phyloP scores from a whole-genome alignment of 1,140 invertebrate genomes.

The Alviniconcha marisindica region DNA sequence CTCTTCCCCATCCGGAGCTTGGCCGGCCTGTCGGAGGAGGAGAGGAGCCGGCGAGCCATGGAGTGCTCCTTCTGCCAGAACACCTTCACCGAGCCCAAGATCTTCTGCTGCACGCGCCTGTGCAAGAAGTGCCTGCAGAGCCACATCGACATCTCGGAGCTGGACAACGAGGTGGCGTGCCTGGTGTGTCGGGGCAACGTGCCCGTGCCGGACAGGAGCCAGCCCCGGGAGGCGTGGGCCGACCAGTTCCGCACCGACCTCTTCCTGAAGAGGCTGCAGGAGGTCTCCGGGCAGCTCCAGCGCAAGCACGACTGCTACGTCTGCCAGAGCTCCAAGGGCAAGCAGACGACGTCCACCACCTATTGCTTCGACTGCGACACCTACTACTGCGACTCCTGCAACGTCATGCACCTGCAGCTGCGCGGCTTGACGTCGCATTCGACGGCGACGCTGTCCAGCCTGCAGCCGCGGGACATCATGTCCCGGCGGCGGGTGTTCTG shows the following conservation, averaged over 20 bases:
- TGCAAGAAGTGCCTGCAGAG: conserved; percentile 39
- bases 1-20: neutral
- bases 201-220: conserved; percentile 20
- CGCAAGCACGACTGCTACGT: conserved; percentile 38
- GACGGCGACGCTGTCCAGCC: neutral
- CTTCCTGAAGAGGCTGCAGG: conserved; percentile 37
- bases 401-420: conserved; percentile 38
- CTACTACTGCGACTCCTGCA: conserved; percentile 37
- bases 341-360: neutral
- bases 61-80: conserved; percentile 70
- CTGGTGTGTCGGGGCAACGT: conserved; percentile 28
- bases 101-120: conserved; percentile 41
- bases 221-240: conserved; percentile 36
- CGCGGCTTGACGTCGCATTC: conserved; percentile 26
- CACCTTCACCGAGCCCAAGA: conserved; percentile 37
- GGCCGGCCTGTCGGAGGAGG: neutral
- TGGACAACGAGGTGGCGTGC: conserved; percentile 29
- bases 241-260: conserved; percentile 42
- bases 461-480: conserved; percentile 28
- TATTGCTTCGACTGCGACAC: conserved; percentile 43
- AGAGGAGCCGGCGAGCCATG: conserved; percentile 60
- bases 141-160: conserved; percentile 35
- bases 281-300: conserved; percentile 12
- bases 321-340: conserved; percentile 28
- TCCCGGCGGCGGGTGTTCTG: conserved; percentile 10